Conservation (phyloP, 1,140 invertebrate species). For the Oppia nitens region DNA sequence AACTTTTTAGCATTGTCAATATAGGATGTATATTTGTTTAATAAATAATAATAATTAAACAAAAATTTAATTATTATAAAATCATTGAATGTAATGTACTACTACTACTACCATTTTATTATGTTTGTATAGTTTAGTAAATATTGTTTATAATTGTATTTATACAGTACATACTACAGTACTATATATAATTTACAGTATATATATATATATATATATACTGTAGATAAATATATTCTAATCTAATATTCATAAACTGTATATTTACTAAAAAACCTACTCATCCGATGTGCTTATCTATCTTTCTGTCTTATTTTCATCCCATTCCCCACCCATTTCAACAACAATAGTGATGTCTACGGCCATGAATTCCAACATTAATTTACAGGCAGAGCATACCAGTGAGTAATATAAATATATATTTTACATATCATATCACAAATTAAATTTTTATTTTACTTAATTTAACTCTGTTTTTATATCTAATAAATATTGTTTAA, state of each 20-base stretch:
- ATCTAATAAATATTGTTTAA: neutral
- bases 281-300: neutral
- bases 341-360: neutral
- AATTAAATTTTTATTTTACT: neutral
- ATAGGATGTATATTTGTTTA: no score
- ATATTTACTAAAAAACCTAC: neutral
- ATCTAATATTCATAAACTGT: neutral
- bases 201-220: neutral
- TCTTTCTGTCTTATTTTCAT: neutral
- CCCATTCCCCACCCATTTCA: neutral
- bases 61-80: no score
- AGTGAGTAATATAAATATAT: neutral
- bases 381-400: neutral
- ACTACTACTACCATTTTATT: no score
- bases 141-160: no score
- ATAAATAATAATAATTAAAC: no score
- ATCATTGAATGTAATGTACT: no score
- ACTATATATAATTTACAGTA: no score
- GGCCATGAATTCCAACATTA: neutral
- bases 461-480: neutral
- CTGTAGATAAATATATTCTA: neutral
- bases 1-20: no score
- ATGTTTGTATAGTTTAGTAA: no score
- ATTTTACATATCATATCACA: neutral
- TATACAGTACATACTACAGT: no score